Base-by-base conservation (phyloP, 2,888 invertebrate species). In the Drosophila histrio region DNA sequence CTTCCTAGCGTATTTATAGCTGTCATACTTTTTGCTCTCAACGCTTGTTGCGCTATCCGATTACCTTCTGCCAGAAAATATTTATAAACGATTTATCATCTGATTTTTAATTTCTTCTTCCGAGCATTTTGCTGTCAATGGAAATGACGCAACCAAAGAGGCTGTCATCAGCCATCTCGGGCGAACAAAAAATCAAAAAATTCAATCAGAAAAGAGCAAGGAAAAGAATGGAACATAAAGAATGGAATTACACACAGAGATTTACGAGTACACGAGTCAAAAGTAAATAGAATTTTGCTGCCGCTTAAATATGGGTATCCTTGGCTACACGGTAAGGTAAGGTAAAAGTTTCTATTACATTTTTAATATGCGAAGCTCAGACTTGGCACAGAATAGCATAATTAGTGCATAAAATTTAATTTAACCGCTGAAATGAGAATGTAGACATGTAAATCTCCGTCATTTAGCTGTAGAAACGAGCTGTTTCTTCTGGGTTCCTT, bases 61-160 rank as follows among this genome's bases (percentile, higher is more conserved):
- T 62, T 49, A 62, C 49, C 43, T 11, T 8, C 22, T 36, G 30
- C 39, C 39, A 53, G 22, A 36, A 28, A 44, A 21, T 54, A 32
- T 62, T 66, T 60, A 61, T 49, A 58, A 65, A 58, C 63, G 64
- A 72, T 72, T 72, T 72, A 72, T 72, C 72, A 72, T 58, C 47
- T 62, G 72, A 69, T 72, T 70, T 69, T 69, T 72, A 70, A 70
- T 72, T 72, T 66, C 62, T 62, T 63, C n/a, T 63, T 53, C 53
- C 50, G 46, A 56, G 54, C 56, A 63, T 44, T 71, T 64, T 46
- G 21, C 50, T 59, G 47, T 54, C 58, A 56, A 60, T 62, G 38
- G 59, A 30, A 30, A 56, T 70, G 70, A 62, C 61, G 62, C 47
- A 46, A 58, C 41, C 41, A 46, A 63, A 62, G 52, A 56, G 49